A percentile compares a stretch with the other conserved stretches of the same genome.
Conservation (phyloP, 2,888 invertebrate genomes). For the Liopterus haemorrhoidalis region DNA sequence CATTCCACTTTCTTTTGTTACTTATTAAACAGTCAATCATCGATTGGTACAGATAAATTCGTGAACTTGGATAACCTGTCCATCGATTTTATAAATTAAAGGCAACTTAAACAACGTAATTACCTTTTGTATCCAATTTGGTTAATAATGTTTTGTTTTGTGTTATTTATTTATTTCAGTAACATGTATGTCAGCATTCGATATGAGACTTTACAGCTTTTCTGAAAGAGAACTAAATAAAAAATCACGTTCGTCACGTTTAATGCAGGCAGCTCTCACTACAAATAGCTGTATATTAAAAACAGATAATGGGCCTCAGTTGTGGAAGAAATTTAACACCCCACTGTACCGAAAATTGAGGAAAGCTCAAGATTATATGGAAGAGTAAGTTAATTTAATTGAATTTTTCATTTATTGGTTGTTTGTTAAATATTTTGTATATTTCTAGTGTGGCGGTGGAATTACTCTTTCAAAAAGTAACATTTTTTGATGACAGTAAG, state of each 20-base stretch:
- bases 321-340: constrained; percentile 69
- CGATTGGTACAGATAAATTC: no score
- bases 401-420: background rate
- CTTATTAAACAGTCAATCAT: no score
- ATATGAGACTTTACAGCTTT: constrained; percentile 64
- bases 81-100: no score
- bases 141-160: no score
- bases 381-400: constrained; percentile 47
- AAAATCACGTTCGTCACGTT: constrained; percentile 58
- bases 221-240: constrained; percentile 52
- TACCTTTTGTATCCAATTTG: no score
- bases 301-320: constrained; percentile 61
- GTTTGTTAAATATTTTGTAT: constrained; percentile 27
- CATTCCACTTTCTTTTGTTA: no score
- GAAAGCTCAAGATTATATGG: constrained; percentile 65
- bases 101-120: no score
- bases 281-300: constrained; percentile 66
- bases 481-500: constrained; percentile 46
- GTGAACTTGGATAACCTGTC: no score
- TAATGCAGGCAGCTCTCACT: constrained; percentile 66
- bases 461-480: constrained; percentile 54
- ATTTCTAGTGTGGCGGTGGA: constrained; percentile 60
- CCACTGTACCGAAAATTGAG: constrained; percentile 64
- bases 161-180: constrained; percentile 51
- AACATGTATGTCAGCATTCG: constrained; percentile 66